Evolutionary conservation across 1,140 invertebrate genomes (phyloP), one percentile per base, ranked within the genome.

Genomic region (Choristoneura fumiferana): DNA sequence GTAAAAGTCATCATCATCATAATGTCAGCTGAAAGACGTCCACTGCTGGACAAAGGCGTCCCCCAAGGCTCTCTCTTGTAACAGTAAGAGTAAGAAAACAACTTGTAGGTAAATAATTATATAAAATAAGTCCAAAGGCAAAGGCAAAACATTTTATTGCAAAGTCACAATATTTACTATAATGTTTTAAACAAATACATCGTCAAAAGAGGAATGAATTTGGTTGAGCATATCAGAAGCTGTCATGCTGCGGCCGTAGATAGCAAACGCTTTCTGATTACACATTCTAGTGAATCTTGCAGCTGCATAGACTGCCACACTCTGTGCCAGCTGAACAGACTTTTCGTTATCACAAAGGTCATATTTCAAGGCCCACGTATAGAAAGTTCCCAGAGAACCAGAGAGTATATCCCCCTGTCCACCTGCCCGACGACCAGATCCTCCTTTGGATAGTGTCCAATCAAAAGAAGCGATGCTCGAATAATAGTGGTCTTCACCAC

Each of bases 331-430:
- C 40, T 90, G 59, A 66, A 72, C 65, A 68, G 90, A 71, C 66
- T 84, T 75, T 62, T 83, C 67, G 58, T 81, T 90, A 64, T 81
- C 86, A 49, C 85, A 82, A 43, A 84, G 56, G 29, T 87, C 76
- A 56, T 81, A 73, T 60, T 89, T 84, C 40, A 93, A 77, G 8
- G 92, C 91, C 98, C 98, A 99, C 78, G 92, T 92, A 58, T 93
- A 93, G 77, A 99, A 97, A 0, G 94, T 93, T 0, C 94, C 93
- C 52, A 98, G 78, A 5, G 94, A 90, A 3, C 98, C 98, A 43
- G 95, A 92, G 1, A 99, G 81, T 13, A 99, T 89, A 81, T 99
- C 98, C 0, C 98, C 98, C 89, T 99, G 98, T 8, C 98, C 98
- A 8, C 98, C 98, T 86, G 97, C 98, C 39, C 98, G 90, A 54